Percentiles rank a stretch among this genome's conserved stretches.
These are phyloP conservation scores for Hydrozoanthus tunicans DNA, from an alignment of 64 coral and sea anemone species.

Conservation along the genomic window DNA sequence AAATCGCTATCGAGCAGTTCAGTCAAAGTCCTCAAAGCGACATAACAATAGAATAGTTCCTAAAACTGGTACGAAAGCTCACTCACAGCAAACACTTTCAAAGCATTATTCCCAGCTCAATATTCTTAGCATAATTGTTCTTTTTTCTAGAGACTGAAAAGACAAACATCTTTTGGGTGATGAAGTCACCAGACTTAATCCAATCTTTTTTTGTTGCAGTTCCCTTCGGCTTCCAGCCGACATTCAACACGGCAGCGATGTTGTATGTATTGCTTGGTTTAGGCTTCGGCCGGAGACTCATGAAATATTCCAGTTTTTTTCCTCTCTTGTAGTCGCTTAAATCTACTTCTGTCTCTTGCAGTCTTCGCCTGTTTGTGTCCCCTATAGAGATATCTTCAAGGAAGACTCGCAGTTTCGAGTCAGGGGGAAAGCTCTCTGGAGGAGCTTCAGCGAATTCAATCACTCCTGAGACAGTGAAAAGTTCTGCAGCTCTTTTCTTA, in stretches of 20 bases:
- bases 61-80: too few relatives aligned
- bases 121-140: conserved; percentile 8
- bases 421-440: not conserved
- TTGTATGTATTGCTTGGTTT: conserved; percentile 17
- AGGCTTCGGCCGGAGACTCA: not conserved
- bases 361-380: conserved; percentile 47
- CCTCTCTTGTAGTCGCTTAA: conserved; percentile 25
- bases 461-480: conserved; percentile 26
- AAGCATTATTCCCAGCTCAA: conserved; percentile 24
- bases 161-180: conserved; percentile 13
- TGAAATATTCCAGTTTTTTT: conserved; percentile 34
- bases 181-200: conserved; percentile 28
- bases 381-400: conserved; percentile 35
- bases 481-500: conserved; percentile 6
- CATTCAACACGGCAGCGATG: conserved; percentile 48
- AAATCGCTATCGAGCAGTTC: too few relatives aligned
- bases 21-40: too few relatives aligned
- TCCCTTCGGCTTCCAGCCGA: conserved; percentile 27
- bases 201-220: not conserved
- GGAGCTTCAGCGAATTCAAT: not conserved
- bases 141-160: conserved; percentile 1
- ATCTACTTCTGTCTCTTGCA: conserved; percentile 34
- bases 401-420: conserved; percentile 16
- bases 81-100: not conserved
- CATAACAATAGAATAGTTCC: too few relatives aligned